Base-by-base conservation (phyloP, 2,113 vertebrate genomes). In the Maccullochella peelii region DNA sequence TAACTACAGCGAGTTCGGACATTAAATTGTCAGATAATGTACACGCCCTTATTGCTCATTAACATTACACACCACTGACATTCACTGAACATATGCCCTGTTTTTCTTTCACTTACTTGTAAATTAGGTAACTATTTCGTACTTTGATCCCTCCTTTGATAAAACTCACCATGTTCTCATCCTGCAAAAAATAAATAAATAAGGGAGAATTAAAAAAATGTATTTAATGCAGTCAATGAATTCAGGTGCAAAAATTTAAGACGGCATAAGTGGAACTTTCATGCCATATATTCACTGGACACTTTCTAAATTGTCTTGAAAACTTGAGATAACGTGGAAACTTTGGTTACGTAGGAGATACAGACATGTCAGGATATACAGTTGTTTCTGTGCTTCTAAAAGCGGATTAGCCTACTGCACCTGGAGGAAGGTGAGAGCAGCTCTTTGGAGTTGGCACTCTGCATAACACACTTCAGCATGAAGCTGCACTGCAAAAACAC, bases 61-160 rank as follows among this genome's bases (percentile, higher is more conserved):
- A n/a, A 33, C 52, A 61, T 50, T 9, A n/a, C 27, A 62, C 20
- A 36, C 4, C 5, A 72, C 16, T 14, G 4, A 25, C 10, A 1
- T 25, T 52, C 44, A 61, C 21, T 47, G 6, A 49, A 38, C 5
- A 38, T 6, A 0, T 3, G 23, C 2, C 8, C 12, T 27, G 9
- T 50, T 27, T 50, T 54, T 52, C n/a, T 12, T 8, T 9, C 16
- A 71, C 96, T 95, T 93, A 97, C 96, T 96, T 96, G 93, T 97
- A 97, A 85, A 97, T 96, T 81, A 96, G 80, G 93, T 96, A 96
- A 79, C 96, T 97, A 92, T 95, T 97, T 73, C 96, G 95, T 47
- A 97, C 94, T 94, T 97, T 97, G 75, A 97, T 96, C 73, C 96
- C 96, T 83, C 96, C 96, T 94, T 96, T 97, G 84, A 97, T 96